These are phyloP conservation scores for Actinemys pallida DNA, from an alignment of 2,113 vertebrate species.

Conservation along the genomic window DNA sequence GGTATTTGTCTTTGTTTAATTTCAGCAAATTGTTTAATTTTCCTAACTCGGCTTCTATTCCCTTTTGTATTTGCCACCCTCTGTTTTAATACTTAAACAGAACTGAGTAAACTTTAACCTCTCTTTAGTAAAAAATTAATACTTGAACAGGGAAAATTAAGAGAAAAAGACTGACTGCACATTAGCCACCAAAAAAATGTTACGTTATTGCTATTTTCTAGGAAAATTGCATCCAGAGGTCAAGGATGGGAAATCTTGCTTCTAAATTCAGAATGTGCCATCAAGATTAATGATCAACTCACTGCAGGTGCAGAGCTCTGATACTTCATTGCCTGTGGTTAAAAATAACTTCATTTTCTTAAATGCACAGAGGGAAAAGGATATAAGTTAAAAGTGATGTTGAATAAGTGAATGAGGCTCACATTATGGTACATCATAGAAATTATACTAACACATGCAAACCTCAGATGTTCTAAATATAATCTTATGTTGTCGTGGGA, in stretches of 20 bases:
- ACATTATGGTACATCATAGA: background rate
- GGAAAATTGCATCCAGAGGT: background rate
- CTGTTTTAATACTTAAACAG: background rate
- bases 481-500: background rate
- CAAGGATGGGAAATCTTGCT: background rate
- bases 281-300: background rate
- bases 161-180: background rate
- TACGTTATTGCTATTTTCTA: background rate
- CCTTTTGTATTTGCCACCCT: background rate
- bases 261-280: background rate
- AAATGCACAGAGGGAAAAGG: background rate
- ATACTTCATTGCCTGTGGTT: background rate
- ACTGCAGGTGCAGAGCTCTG: background rate
- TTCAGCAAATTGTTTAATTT: background rate
- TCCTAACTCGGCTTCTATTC: rapidly evolving
- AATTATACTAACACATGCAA: background rate
- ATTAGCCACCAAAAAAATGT: background rate
- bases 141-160: background rate
- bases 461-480: background rate
- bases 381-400: background rate
- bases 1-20: background rate
- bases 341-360: background rate
- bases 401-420: background rate
- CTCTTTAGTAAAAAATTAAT: background rate
- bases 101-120: background rate